phyloP scores from a whole-genome alignment of 1,140 invertebrate species.

The Batillaria attramentaria region DNA sequence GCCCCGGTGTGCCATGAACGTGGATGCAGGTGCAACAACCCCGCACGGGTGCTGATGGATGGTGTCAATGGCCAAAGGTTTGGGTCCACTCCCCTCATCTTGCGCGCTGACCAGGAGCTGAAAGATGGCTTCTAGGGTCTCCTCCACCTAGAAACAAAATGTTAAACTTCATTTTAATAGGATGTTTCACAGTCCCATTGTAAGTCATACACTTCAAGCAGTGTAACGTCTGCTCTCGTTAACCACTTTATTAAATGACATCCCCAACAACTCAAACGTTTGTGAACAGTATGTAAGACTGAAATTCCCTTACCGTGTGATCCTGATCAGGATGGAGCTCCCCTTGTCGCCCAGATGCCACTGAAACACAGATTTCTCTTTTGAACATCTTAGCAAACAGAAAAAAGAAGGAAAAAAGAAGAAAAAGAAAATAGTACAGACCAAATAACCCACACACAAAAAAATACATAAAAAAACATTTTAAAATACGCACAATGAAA shows the following conservation, averaged over 20 bases:
- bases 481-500: too few relatives aligned
- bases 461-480: too few relatives aligned
- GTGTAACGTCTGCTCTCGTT: too few relatives aligned
- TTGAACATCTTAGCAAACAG: neutral
- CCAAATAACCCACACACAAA: too few relatives aligned
- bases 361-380: constrained; percentile 45
- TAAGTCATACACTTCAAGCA: neutral
- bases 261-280: too few relatives aligned
- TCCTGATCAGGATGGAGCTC: constrained; percentile 48
- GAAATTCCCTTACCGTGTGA: constrained; percentile 54
- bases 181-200: neutral
- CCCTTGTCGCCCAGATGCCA: constrained; percentile 50
- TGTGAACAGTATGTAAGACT: too few relatives aligned
- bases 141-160: constrained; percentile 35
- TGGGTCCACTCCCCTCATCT: constrained; percentile 13
- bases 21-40: neutral
- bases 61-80: constrained; percentile 68
- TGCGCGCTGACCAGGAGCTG: constrained; percentile 30
- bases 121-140: constrained; percentile 38
- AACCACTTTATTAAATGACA: too few relatives aligned
- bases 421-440: neutral
- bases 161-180: constrained; percentile 13
- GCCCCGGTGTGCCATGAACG: neutral
- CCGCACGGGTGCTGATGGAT: constrained; percentile 25
- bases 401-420: neutral